These are phyloP conservation scores for Synodontis membranacea DNA, from an alignment of 2,113 vertebrate species.

Conservation along the genomic window DNA sequence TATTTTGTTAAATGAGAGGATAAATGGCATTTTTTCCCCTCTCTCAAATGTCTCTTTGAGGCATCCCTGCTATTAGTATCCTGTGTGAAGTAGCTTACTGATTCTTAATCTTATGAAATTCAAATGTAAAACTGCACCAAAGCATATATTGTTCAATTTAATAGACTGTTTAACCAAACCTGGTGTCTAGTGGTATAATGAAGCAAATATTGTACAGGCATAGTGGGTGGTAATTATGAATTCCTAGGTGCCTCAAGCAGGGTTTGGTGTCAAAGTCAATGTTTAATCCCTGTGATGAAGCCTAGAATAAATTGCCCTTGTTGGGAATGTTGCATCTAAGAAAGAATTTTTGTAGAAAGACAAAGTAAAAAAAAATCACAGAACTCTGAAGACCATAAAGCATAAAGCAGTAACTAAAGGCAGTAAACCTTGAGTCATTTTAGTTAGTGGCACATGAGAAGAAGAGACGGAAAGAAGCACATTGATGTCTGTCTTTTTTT, in stretches of 20 bases:
- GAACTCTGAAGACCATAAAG: neutral
- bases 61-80: neutral
- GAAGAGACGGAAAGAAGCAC: neutral
- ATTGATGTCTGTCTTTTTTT: neutral
- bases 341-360: neutral
- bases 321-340: neutral
- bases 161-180: neutral
- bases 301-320: neutral
- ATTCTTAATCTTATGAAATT: neutral
- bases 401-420: neutral
- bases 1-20: neutral
- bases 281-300: neutral
- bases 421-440: neutral
- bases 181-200: neutral
- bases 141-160: neutral
- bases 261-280: neutral
- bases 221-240: neutral
- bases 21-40: neutral
- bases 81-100: neutral
- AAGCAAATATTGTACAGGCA: neutral
- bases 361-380: neutral
- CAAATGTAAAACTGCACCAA: neutral
- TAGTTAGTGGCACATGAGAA: neutral
- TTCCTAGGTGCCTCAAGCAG: neutral
- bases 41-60: neutral